These are phyloP conservation scores for Gallirallus australis DNA, from an alignment of 2,797 vertebrate species.

Conservation along the genomic window DNA sequence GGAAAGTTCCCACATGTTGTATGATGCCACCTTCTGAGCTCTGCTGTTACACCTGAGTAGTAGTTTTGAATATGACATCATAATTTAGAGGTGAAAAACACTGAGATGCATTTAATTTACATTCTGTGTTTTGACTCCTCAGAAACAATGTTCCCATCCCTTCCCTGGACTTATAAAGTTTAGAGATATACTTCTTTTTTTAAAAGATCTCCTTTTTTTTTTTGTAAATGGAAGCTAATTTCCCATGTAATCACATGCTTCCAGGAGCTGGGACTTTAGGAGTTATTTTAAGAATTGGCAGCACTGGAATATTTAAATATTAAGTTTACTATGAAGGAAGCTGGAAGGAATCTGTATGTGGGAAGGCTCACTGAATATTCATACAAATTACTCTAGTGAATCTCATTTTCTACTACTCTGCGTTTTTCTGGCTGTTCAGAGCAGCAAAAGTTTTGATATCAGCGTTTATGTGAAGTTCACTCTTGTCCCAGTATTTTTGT, in stretches of 20 bases:
- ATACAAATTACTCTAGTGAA: conserved; percentile 25
- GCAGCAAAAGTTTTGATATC: conserved; percentile 20
- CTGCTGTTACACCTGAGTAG: neutral
- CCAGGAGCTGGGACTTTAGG: neutral
- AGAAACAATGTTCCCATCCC: neutral
- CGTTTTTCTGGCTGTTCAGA: neutral
- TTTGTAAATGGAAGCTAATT: neutral
- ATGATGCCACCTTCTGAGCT: neutral
- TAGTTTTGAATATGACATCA: neutral
- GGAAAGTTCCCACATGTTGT: neutral
- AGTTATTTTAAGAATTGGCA: conserved; percentile 31
- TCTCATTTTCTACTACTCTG: conserved; percentile 32
- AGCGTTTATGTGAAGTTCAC: conserved; percentile 31
- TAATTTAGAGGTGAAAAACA: conserved; percentile 7
- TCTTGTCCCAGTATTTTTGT: conserved; percentile 42
- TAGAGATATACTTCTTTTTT: neutral
- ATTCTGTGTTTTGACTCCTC: neutral
- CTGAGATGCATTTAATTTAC: neutral
- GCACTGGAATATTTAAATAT: conserved; percentile 42
- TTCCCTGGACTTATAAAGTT: neutral
- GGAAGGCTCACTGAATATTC: conserved; percentile 50
- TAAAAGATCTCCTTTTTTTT: neutral
- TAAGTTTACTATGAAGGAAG: conserved; percentile 56
- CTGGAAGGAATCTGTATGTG: conserved; percentile 33
- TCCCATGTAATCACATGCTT: neutral